Percentiles rank a stretch among this genome's conserved stretches.
These are phyloP conservation scores for Irena cyanogastra DNA, from an alignment of 2,113 vertebrate species.

Conservation along the genomic window DNA sequence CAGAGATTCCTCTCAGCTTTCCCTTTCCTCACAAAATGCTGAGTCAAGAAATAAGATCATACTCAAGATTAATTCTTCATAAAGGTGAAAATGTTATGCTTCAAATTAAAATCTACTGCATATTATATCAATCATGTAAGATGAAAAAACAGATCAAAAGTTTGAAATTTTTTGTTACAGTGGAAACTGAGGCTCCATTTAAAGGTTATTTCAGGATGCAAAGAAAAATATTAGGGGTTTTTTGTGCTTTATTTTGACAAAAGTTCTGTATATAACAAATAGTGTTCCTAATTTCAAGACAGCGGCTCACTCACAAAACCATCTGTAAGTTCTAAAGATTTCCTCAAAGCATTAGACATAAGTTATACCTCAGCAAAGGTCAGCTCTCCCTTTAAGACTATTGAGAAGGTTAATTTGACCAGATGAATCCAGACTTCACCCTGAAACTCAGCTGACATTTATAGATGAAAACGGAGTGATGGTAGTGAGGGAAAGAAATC, in stretches of 20 bases:
- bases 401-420: slow-evolving; percentile 52
- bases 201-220: background rate
- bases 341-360: background rate
- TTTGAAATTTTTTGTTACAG: background rate
- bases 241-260: background rate
- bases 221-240: rapidly evolving
- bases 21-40: background rate
- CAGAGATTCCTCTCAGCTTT: background rate
- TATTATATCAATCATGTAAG: background rate
- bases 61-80: background rate
- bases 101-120: background rate
- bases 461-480: slow-evolving; percentile 29
- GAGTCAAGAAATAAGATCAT: background rate
- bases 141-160: background rate
- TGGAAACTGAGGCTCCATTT: background rate
- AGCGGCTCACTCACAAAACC: background rate
- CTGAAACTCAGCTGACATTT: slow-evolving; percentile 42
- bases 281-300: background rate
- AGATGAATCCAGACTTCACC: slow-evolving; percentile 29
- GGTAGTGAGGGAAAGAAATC: background rate
- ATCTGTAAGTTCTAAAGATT: background rate
- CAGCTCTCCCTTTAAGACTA: slow-evolving; percentile 13
- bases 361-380: slow-evolving; percentile 29
- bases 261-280: background rate
- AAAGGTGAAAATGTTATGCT: background rate